These are phyloP conservation scores for Holothuria scabra DNA, from an alignment of 53 echinoderm and acorn worm species.

Conservation along the genomic window DNA sequence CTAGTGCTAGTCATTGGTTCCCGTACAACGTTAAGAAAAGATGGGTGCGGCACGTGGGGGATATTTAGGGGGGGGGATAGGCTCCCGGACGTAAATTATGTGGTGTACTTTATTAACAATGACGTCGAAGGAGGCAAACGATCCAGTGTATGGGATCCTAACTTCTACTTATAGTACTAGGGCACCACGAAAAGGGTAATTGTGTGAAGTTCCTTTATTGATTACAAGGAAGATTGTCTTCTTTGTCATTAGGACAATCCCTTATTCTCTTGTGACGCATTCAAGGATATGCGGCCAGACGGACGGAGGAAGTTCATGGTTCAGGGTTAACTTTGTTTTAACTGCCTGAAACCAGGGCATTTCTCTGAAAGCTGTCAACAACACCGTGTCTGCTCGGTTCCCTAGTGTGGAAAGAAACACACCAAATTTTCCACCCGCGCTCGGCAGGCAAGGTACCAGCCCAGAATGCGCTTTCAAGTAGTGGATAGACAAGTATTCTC, in stretches of 20 bases:
- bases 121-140: background rate
- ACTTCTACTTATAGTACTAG: background rate
- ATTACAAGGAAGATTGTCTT: background rate
- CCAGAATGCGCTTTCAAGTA: constrained; percentile 43
- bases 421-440: constrained; percentile 60
- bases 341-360: constrained; percentile 44
- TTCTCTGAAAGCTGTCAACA: constrained; percentile 32
- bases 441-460: background rate
- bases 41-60: constrained; percentile 44
- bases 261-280: constrained; percentile 44
- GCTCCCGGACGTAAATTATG: background rate
- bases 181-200: too few species aligned
- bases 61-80: background rate
- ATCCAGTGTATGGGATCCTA: constrained; percentile 21
- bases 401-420: constrained; percentile 61
- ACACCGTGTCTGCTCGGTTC: constrained; percentile 44
- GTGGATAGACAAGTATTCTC: too few species aligned
- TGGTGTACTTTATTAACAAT: background rate
- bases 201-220: too few species aligned
- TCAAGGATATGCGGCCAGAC: constrained; percentile 37
- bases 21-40: constrained; percentile 36
- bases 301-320: constrained; percentile 35
- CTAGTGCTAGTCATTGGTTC: background rate
- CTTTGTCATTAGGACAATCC: background rate
- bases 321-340: constrained; percentile 39